phyloP scores from a whole-genome alignment of 1,140 invertebrate species.

The Telenomus remus region DNA sequence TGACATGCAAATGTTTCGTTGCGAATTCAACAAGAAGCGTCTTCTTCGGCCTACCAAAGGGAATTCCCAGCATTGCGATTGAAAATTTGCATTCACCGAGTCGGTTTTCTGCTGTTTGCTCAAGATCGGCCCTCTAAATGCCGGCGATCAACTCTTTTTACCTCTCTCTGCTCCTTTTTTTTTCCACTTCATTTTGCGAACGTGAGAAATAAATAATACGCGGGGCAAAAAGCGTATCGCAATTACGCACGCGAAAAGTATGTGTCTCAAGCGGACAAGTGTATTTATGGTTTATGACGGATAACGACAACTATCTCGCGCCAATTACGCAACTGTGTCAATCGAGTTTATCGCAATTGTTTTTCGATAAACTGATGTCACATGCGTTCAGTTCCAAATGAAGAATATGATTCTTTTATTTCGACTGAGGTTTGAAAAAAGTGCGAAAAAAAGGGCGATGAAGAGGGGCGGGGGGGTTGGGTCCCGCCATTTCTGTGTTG shows the following conservation, averaged over 20 bases:
- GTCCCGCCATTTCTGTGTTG: no score
- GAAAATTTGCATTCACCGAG: conserved; percentile 22
- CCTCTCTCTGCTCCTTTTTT: conserved; percentile 21
- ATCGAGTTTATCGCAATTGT: conserved; percentile 8
- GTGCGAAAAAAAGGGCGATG: no score
- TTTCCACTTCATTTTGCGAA: no score
- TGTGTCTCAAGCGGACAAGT: conserved; percentile 4
- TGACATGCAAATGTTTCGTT: no score
- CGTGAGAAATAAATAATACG: conserved; percentile 48
- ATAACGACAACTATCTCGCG: conserved; percentile 16
- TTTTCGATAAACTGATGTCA: no score
- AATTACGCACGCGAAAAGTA: conserved; percentile 13
- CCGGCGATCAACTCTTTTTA: conserved; percentile 28
- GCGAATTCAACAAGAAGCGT: background rate
- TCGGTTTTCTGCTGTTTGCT: background rate
- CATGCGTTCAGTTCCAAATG: no score
- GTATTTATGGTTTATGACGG: conserved; percentile 20
- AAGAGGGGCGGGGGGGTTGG: no score
- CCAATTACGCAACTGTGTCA: conserved; percentile 32
- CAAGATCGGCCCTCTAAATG: conserved; percentile 20
- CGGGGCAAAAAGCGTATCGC: conserved; percentile 28
- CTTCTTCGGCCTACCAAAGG: background rate
- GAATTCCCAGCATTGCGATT: conserved; percentile 7
- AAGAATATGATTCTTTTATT: no score
- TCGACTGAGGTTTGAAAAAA: no score